These are phyloP conservation scores for Heteromyza rotundicornis DNA, from an alignment of 2,888 invertebrate species.

Conservation along the genomic window DNA sequence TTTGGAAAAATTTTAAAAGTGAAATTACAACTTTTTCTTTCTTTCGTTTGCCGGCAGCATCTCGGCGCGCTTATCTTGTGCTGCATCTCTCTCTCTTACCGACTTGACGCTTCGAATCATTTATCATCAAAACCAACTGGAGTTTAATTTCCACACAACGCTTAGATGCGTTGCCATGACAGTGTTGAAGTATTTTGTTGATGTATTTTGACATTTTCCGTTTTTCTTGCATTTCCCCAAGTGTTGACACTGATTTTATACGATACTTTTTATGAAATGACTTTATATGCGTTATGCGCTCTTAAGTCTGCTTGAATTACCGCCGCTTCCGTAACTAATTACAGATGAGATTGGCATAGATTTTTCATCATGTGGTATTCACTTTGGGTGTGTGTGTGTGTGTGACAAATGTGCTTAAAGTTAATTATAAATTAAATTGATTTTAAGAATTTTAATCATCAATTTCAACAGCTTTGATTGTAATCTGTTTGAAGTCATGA, in stretches of 20 bases:
- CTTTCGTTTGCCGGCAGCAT: neutral
- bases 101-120: neutral
- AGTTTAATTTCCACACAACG: neutral
- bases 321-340: neutral
- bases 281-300: too few relatives aligned
- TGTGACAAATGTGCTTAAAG: constrained; percentile 35
- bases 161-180: neutral
- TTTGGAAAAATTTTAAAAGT: neutral
- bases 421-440: too few relatives aligned
- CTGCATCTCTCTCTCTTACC: neutral
- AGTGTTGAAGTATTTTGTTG: too few relatives aligned
- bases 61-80: neutral
- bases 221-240: too few relatives aligned
- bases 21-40: constrained; percentile 2
- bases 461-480: too few relatives aligned
- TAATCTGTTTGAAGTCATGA: too few relatives aligned
- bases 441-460: too few relatives aligned
- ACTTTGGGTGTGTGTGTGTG: constrained; percentile 4
- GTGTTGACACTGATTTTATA: too few relatives aligned
- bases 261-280: too few relatives aligned
- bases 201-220: neutral
- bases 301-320: too few relatives aligned
- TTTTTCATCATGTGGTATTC: too few relatives aligned
- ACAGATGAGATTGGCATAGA: too few relatives aligned
- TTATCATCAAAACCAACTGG: neutral